Evolutionary conservation across 1,140 invertebrate genomes (phyloP), one percentile per base, ranked within the genome.

Genomic region (Drosophila virilis): DNA sequence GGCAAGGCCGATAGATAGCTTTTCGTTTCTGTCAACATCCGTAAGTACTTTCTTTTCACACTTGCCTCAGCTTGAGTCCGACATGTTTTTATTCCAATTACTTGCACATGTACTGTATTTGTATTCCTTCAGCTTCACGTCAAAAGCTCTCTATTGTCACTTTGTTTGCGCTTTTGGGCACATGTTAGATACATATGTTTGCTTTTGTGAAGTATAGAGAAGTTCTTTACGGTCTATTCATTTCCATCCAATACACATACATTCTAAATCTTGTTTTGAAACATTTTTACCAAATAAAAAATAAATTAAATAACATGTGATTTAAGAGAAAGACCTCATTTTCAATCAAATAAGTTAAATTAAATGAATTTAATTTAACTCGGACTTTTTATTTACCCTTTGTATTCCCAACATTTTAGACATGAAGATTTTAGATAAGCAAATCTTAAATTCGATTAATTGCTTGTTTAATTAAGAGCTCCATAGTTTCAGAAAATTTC

Each of bases 101-200:
- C 48, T 50, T 32, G 28, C 28, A 32, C 22, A 32, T 50, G 12
- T 13, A 12, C 12, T 50, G 28, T 8, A 32, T 32, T 50, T 50
- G 48, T 22, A 10, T 50, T 50, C 17, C 48, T 6, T 32, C n/a
- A 13, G 40, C 40, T 42, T 13, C 5, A 13, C 12, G 13, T 42
- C 6, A n/a, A 32, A 12, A 50, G 48, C 22, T 50, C 6, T 8
- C 7, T 32, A 50, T 33, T 50, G 12, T 50, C 8, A 51, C 50
- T 35, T 51, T 51, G 28, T 51, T 51, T 51, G 28, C 50, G n/a
- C 50, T 35, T 35, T 51, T 50, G 28, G 15, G 50, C 13, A n/a
- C n/a, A 50, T 33, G 22, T 50, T 8, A 28, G 22, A 33, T 1
- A 28, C 12, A 33, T 1, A 9, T 51, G 28, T 51, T n/a, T 50